A percentile compares a stretch with the other conserved stretches of the same genome.
These are phyloP conservation scores for Delphinus delphis DNA, from an alignment of 2,113 vertebrate species.

Conservation along the genomic window DNA sequence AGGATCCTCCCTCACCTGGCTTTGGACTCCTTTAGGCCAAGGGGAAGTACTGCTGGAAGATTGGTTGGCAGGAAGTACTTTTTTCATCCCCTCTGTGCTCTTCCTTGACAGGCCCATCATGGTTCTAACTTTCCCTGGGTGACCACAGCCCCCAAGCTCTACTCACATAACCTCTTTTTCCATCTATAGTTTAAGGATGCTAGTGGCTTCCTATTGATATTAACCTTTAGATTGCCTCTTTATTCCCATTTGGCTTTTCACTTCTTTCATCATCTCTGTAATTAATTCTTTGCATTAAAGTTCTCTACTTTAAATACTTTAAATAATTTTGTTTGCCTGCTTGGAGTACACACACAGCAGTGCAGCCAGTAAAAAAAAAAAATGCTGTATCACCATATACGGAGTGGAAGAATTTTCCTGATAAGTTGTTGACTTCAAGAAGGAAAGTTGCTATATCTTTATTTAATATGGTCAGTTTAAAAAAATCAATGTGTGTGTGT, in stretches of 20 bases:
- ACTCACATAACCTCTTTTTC: neutral
- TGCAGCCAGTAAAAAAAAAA: neutral
- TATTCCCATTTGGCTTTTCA: neutral
- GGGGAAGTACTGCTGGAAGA: neutral
- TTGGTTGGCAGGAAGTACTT: neutral
- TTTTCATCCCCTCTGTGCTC: neutral
- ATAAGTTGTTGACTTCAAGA: neutral
- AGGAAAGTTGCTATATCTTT: neutral
- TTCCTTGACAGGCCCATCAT: neutral
- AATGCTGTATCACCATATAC: neutral
- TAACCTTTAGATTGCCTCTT: neutral
- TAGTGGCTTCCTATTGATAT: neutral
- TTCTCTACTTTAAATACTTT: neutral
- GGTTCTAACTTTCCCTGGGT: neutral
- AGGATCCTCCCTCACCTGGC: neutral
- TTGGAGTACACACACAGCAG: neutral
- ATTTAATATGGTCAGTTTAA: neutral
- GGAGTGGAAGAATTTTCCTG: neutral
- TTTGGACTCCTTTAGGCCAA: neutral
- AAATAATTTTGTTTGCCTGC: neutral
- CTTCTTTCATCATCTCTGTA: neutral
- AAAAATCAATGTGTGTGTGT: neutral
- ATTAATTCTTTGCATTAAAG: neutral
- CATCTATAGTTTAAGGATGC: neutral
- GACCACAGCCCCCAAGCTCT: neutral